Base-by-base conservation (phyloP, 2,113 vertebrate genomes). In the Gobius niger region DNA sequence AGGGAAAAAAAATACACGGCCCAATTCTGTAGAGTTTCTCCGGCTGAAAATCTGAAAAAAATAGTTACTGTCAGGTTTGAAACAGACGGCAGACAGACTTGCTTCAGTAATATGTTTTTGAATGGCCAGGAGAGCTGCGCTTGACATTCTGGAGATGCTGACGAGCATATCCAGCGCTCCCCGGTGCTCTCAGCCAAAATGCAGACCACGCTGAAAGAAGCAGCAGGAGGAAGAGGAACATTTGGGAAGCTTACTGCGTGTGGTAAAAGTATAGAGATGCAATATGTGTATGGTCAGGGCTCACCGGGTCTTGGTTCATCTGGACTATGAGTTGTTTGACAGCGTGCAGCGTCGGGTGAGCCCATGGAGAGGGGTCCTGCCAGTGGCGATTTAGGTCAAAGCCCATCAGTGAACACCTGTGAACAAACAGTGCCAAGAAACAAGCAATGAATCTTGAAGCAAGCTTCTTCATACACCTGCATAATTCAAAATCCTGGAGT, bases 301-400 rank as follows among this genome's bases (percentile, higher is more conserved):
- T 96, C 77, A 98, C 96, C 7, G 95, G 95, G 80, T 97, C 92
- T n/a, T 95, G 96, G 92, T 95, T 95, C 95, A 98, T 97, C 87
- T 95, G 92, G 47, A 98, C 75, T 82, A 98, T 96, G 85, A 98
- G 96, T 82, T 98, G 95, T 75, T 99, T 98, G 80, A 98, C 94
- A 56, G 95, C 96, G 1, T 99, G 93, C 57, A 99, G 93, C 0
- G 98, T 99, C 11, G 98, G 98, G 62, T 99, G 97, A 50, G 95
- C 96, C 98, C 96, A 98, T 0, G 95, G 95, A 77, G 96, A 99
- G 1, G 98, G 97, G 78, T 98, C 96, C 76, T 96, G 94, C 97
- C 98, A 99, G 89, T 98, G 96, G 24, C 96, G 95, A 88, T 99
- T 99, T 88, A 99, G 91, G 88, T 99, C 96, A 40, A 98, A 98